phyloP scores from a whole-genome alignment of 2,888 invertebrate species.

The Myopa tessellatipennis region DNA sequence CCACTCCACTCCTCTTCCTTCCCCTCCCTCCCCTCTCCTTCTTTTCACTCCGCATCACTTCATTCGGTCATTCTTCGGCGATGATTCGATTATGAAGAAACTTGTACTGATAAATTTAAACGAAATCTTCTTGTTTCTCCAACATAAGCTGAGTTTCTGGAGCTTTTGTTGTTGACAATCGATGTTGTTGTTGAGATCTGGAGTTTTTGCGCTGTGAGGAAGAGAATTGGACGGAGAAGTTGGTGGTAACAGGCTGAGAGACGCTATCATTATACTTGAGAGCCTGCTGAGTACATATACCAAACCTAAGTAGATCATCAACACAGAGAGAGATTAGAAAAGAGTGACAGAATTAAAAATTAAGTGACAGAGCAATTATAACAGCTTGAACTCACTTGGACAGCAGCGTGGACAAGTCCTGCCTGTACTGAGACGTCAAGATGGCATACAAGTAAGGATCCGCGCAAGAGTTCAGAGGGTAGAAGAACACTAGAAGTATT shows the following conservation, averaged over 20 bases:
- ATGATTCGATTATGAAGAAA: not conserved
- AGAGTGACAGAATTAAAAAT: too few species aligned
- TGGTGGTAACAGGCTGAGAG: constrained; percentile 60
- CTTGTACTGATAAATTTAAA: constrained; percentile 49
- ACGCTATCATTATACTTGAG: constrained; percentile 69
- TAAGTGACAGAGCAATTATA: not conserved
- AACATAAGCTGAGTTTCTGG: constrained; percentile 61
- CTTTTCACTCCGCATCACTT: too few species aligned
- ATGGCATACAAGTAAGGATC: constrained; percentile 94
- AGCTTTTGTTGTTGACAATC: constrained; percentile 10
- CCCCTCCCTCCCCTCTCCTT: too few species aligned
- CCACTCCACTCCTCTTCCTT: too few species aligned
- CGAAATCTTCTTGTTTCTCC: constrained; percentile 60
- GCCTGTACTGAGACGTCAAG: constrained; percentile 86
- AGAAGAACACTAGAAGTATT: constrained; percentile 88
- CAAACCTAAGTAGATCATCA: constrained; percentile 67
- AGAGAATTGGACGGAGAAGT: constrained; percentile 57
- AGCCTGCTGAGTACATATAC: constrained; percentile 70
- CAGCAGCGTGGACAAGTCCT: constrained; percentile 77
- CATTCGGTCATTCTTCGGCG: not conserved
- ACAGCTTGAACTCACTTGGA: constrained; percentile 70
- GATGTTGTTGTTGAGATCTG: constrained; percentile 38
- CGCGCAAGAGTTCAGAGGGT: constrained; percentile 91
- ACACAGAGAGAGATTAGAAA: not conserved
- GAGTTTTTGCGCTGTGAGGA: constrained; percentile 55